A percentile compares a stretch with the other conserved stretches of the same genome.
phyloP scores from a whole-genome alignment of 2,797 vertebrate species.

The Rhynchotus rufescens region DNA sequence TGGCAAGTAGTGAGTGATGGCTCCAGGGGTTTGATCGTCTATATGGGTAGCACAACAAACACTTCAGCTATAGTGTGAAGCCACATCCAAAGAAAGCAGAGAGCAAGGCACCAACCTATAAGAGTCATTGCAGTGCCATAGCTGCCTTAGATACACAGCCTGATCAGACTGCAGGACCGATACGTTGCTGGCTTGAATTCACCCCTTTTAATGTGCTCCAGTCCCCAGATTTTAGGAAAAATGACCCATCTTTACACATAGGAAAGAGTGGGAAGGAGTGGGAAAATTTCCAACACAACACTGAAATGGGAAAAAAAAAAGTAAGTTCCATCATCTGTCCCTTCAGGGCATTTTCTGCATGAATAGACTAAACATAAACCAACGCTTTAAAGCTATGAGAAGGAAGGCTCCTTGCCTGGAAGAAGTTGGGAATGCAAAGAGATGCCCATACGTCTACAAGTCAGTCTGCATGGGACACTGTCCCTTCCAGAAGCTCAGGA shows the following conservation, averaged over 20 bases:
- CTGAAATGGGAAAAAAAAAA: neutral
- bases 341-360: neutral
- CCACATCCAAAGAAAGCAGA: fast-evolving
- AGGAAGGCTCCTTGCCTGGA: slow-evolving; percentile 31
- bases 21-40: neutral
- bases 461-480: neutral
- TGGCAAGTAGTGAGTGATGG: fast-evolving
- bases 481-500: slow-evolving; percentile 27
- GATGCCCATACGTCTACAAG: neutral
- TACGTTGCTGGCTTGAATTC: fast-evolving
- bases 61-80: neutral
- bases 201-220: neutral
- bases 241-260: neutral
- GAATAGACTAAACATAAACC: neutral
- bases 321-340: neutral
- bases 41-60: neutral
- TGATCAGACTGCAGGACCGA: neutral
- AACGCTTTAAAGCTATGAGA: neutral
- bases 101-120: neutral
- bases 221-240: neutral
- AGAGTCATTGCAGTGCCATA: neutral
- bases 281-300: neutral
- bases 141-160: neutral
- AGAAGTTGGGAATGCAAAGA: neutral
- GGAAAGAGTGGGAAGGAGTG: neutral